A percentile compares a stretch with the other conserved stretches of the same genome.
Evolutionary conservation across 2,797 vertebrate genomes (phyloP).

Genomic region (Loris lydekkerianus): DNA sequence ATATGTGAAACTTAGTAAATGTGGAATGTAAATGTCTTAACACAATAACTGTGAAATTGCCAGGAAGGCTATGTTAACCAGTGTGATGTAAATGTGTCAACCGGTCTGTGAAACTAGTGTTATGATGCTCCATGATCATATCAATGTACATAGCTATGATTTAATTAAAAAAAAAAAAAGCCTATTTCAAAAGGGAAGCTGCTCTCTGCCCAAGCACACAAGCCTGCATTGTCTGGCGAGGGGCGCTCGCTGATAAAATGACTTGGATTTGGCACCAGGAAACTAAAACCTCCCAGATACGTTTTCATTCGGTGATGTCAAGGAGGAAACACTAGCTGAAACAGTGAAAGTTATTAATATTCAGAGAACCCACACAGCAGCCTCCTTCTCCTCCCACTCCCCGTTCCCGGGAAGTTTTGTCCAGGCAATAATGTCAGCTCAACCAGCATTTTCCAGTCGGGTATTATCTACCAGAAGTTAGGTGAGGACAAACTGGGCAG

Average conservation of each 20-base stretch:
- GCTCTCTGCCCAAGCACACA: not conserved
- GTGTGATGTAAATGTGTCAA: too few species aligned
- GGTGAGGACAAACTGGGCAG: not conserved
- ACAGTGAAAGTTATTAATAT: conserved; percentile 72
- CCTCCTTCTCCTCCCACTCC: not conserved
- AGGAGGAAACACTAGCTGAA: conserved; percentile 56
- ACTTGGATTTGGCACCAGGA: conserved; percentile 74
- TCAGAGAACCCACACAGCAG: conserved; percentile 29
- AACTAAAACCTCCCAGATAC: conserved; percentile 48
- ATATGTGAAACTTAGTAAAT: too few species aligned
- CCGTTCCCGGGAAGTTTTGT: not conserved
- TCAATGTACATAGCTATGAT: too few species aligned
- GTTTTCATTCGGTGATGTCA: conserved; percentile 60
- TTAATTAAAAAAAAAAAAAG: conserved; percentile 57
- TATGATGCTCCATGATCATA: too few species aligned
- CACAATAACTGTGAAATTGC: too few species aligned
- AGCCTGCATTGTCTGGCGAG: conserved; percentile 30
- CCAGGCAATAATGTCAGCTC: not conserved
- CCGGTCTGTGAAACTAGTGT: too few species aligned
- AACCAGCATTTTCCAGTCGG: not conserved
- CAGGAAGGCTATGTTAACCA: too few species aligned
- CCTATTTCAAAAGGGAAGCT: conserved; percentile 76
- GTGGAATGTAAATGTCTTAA: too few species aligned
- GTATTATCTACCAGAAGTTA: conserved; percentile 2
- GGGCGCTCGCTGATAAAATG: conserved; percentile 19